Evolutionary conservation across 2,797 vertebrate genomes (phyloP).

Genomic region (Peromyscus nudipes): DNA sequence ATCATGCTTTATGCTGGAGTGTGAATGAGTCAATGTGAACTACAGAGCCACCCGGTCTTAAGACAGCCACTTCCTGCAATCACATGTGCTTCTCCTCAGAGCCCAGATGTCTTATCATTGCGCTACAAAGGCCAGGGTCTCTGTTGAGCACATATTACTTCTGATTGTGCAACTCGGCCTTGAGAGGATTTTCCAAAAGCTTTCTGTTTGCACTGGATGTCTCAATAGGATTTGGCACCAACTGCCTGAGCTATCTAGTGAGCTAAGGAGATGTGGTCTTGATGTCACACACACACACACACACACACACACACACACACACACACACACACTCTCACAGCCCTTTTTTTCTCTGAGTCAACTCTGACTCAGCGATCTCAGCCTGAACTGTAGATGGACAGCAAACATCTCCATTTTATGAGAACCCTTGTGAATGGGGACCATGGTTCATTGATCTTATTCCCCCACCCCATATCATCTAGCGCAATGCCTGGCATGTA

Average conservation of each 20-base stretch:
- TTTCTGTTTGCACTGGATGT: not conserved
- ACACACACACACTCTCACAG: not conserved
- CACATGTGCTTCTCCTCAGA: not conserved
- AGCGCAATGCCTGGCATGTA: not conserved
- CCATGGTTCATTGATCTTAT: not conserved
- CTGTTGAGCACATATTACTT: not conserved
- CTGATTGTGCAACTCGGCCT: not conserved
- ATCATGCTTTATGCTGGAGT: not conserved
- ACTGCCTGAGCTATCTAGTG: not conserved
- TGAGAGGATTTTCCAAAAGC: conserved; percentile 12
- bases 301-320: not conserved
- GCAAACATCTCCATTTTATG: not conserved
- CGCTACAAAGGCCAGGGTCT: not conserved
- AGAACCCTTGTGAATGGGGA: not conserved
- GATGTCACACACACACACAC: not conserved
- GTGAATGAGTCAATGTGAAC: not conserved
- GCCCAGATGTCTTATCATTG: not conserved
- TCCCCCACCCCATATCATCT: not conserved
- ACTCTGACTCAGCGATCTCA: not conserved
- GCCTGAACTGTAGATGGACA: not conserved
- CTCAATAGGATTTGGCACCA: not conserved
- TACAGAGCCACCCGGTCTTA: not conserved
- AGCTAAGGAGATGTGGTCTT: not conserved
- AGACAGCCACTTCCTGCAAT: not conserved
- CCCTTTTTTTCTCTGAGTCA: not conserved